Evolutionary conservation across 2,888 invertebrate genomes (phyloP).

Genomic region (Leucania comma): DNA sequence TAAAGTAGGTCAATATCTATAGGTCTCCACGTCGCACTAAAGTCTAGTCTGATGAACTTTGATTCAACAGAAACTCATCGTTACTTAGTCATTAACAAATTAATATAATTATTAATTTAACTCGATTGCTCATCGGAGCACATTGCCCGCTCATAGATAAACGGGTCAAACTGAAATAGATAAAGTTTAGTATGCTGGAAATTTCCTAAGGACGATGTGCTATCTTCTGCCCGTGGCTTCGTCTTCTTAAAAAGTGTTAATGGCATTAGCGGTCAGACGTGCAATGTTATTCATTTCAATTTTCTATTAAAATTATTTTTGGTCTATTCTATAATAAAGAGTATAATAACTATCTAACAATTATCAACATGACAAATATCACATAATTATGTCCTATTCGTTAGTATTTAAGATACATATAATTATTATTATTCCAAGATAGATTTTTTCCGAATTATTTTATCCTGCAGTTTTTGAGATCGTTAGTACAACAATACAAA

Average conservation of each 20-base stretch:
- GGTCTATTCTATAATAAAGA: too few species aligned
- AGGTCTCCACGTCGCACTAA: background rate
- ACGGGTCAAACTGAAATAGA: constrained; percentile 45
- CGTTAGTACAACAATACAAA: too few species aligned
- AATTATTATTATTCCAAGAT: too few species aligned
- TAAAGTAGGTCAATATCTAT: background rate
- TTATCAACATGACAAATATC: too few species aligned
- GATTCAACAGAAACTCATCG: constrained; percentile 18
- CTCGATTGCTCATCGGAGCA: constrained; percentile 18
- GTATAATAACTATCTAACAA: too few species aligned
- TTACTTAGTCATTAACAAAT: constrained; percentile 11
- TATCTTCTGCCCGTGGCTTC: background rate
- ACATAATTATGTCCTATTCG: background rate
- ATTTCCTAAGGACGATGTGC: constrained; percentile 53
- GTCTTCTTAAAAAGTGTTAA: background rate
- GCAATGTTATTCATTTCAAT: background rate
- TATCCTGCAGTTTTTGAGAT: too few species aligned
- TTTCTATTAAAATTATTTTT: too few species aligned
- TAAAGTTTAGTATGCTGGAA: constrained; percentile 64
- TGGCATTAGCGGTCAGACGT: background rate
- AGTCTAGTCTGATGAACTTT: constrained; percentile 24
- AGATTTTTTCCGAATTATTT: too few species aligned
- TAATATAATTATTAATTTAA: constrained; percentile 21
- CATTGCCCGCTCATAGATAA: constrained; percentile 36
- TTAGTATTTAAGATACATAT: too few species aligned